Base-by-base conservation (phyloP, 2,888 invertebrate species). In the Yponomeuta sedellus region DNA sequence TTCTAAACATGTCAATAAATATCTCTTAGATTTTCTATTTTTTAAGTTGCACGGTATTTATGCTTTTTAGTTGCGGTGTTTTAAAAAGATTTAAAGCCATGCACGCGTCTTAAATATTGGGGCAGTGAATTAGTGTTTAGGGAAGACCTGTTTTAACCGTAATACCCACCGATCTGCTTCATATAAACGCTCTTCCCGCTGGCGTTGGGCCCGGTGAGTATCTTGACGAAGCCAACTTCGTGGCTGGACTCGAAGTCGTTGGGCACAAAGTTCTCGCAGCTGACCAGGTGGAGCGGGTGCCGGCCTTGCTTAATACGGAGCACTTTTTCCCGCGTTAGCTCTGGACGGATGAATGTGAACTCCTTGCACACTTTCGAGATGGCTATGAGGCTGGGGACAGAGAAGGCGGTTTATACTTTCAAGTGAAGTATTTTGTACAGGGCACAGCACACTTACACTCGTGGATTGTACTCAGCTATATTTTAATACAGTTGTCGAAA, bases 121-220 rank as follows among this genome's bases (percentile, higher is more conserved):
- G 25, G 3, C 25, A 0, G 5, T 25, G 25, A 25, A 25, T 25
- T 5, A 25, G 25, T 4, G 25, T 25, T 25, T 5, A 25, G 44
- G 8, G 10, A 44, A 10, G 44, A 6, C 44, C 11, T 2, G 10
- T 44, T 44, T 12, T 44, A 44, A 25, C 25, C 25, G 3, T 4
- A 25, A 25, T 25, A 25, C 25, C 25, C 25, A 25, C 25, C 25
- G 86, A 92, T 87, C 88, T 97, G 97, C 83, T 97, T 98, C 77
- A 98, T 91, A 81, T 96, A 98, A 39, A 98, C 94, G 68, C 97
- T 98, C 85, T 98, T 99, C 2, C 98, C 98, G 76, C 97, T 96
- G 1, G 96, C 94, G 83, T 98, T 98, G 0, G 98, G 97, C 0
- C 98, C 98, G 0, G 97, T 97, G 8, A 98, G 86, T 64, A 98